Base-by-base conservation (phyloP, 92 coral and sea anemone genomes). In the Zoanthus solanderi region DNA sequence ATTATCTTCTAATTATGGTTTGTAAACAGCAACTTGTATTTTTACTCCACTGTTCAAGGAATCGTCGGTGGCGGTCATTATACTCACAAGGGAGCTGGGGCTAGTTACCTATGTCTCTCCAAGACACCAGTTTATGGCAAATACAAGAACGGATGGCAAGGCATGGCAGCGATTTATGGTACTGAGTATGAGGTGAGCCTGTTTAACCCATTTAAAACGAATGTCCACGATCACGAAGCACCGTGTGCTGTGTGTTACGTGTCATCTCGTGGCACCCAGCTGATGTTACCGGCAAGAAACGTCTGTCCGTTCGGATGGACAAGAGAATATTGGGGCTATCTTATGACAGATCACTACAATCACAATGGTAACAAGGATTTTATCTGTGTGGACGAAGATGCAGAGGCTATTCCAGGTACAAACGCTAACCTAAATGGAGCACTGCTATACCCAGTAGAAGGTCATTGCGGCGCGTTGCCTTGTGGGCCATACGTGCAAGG, bases 331-430 rank as follows among this genome's bases (percentile, higher is more conserved):
- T 75, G 78, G 78, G 78, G 78, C 57, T 75, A 75, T 50, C 53
- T 75, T 3, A 75, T 75, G 78, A 75, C 78, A 12, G 50, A 47
- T 45, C 78, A 75, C 14, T 75, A 75, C 18, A 52, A 45, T 8
- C 53, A 75, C 58, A 46, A n/a, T 9, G 56, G 54, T 46, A 45
- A 47, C 78, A 75, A 47, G 9, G 18, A 18, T 13, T 75, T 17
- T 29, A 75, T 75, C 30, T 75, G 78, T 75, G 78, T 75, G 78
- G 78, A 75, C 58, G 56, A 52, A 29, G 31, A 75, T 75, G 78
- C 78, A 17, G 58, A 75, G 53, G 28, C 29, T 29, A 17, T 46
- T 29, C 0, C 56, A 23, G 58, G 54, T 46, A 44, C 78, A 4
- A 5, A 75, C 2, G 78, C 37, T 5, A 75, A 75, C 58, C 1